Base-by-base conservation (phyloP, 1,140 invertebrate species). In the Dendroctonus valens region DNA sequence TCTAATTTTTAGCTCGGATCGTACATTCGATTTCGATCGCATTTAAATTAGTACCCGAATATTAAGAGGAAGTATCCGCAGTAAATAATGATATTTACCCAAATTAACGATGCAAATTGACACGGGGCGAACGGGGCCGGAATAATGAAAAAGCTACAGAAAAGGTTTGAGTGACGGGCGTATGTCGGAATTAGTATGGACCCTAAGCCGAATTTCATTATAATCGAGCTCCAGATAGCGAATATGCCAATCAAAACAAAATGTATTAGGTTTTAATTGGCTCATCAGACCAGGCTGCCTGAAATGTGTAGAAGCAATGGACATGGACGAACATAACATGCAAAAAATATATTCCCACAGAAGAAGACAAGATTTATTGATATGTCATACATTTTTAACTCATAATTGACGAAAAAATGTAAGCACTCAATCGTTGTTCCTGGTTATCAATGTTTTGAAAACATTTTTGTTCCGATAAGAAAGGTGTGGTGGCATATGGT, bases 31-130 rank as follows among this genome's bases (percentile, higher is more conserved):
- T 26, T 26, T 26, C 26, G 26, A 26, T 26, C 26, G 26, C 26
- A 26, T 26, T 26, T 26, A 26, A 26, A 26, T 26, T 26, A 26
- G 26, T 26, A 26, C 26, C 26, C 26, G 26, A 26, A 26, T 26
- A 26, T 26, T 26, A 26, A 26, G 26, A 26, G 26, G 26, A 26
- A 26, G 50, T 12, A 46, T 46, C 44, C 9, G 50, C 15, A 26
- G 15, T 52, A 52, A 52, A 52, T 52, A 52, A 52, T 52, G 12
- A 52, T 52, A 52, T 52, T 26, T 52, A 5, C 9, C 15, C 50
- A 52, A n/a, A 52, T 52, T 52, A 52, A 52, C 50, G 50, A 52
- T 52, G 50, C 50, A 52, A 52, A 52, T 52, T 52, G 15, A 52
- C 50, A 26, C 9, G 14, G 50, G 9, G 14, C 5, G 50, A 52